These are phyloP conservation scores for Semnornis frantzii DNA, from an alignment of 2,113 vertebrate species.

Conservation along the genomic window DNA sequence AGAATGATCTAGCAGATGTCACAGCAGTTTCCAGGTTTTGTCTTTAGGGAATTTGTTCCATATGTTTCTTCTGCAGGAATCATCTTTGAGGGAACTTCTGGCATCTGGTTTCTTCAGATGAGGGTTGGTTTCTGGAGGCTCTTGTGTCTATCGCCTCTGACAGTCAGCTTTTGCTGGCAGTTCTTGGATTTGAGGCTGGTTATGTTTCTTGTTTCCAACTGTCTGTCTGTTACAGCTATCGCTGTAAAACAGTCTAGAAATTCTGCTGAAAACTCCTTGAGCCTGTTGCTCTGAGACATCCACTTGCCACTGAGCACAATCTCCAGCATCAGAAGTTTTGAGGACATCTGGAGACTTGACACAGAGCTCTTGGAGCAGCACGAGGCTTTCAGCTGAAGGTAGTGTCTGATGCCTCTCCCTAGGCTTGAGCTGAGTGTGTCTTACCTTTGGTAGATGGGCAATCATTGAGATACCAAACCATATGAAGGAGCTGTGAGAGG, in stretches of 20 bases:
- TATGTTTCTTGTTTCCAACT: not conserved
- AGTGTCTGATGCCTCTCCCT: not conserved
- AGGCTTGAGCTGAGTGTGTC: not conserved
- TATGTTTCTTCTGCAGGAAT: not conserved
- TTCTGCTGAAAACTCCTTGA: not conserved
- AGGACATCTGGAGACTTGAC: not conserved
- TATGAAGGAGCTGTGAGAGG: not conserved
- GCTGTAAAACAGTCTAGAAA: not conserved
- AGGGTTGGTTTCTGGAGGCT: not conserved
- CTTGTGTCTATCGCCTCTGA: not conserved
- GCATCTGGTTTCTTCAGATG: not conserved
- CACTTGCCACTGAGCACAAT: not conserved
- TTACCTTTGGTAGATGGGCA: not conserved
- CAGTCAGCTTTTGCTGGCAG: not conserved
- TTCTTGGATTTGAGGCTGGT: not conserved
- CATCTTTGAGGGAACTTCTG: not conserved
- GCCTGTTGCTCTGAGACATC: not conserved
- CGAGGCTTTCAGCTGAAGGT: not conserved
- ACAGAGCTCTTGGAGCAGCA: not conserved
- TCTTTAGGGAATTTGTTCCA: conserved; percentile 34
- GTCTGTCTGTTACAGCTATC: not conserved
- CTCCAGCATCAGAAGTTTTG: not conserved
- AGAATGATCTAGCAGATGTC: conserved; percentile 17
- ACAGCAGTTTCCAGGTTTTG: not conserved
- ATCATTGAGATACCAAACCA: not conserved